Base-by-base conservation (phyloP, 2,113 vertebrate genomes). In the Siniperca chuatsi region DNA sequence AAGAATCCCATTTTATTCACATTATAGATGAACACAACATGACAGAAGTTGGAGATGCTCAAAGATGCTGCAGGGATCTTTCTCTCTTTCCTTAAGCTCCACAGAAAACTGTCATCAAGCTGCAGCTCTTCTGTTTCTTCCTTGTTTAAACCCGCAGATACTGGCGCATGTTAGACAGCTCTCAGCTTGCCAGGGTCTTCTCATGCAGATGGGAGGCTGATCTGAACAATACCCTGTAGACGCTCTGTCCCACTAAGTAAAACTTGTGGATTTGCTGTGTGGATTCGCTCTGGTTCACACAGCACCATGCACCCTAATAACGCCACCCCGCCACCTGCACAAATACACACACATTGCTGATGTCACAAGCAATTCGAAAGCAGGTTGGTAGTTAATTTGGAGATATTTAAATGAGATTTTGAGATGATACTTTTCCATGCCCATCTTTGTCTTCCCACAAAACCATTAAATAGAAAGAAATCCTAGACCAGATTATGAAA, bases 121-220 rank as follows among this genome's bases (percentile, higher is more conserved):
- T 11, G 75, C 75, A 81, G 78, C 42, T 85, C 87, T 77, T 85
- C 84, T 52, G 48, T 20, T 44, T 82, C 75, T 66, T 87, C 66
- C 69, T 67, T 21, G 74, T 62, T 81, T 61, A 33, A 86, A 21
- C 23, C 23, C 44, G 23, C 50, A 61, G 72, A 84, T 8, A 20
- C 29, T n/a, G 57, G 79, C 35, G 68, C 42, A 70, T 83, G 82
- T 78, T 8, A 33, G 54, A 55, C 83, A 62, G 81, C 85, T 77
- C 50, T 44, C 82, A 65, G 60, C 76, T 80, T 80, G 21, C 54
- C 74, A 25, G 82, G 40, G 25, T 78, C 84, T 86, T 48, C 88
- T 86, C 50, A 35, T 40, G 76, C 88, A 86, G 88, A 73, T 23
- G 40, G 78, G 65, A 76, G 57, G 77, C 55, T 75, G 79, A 42